Percentiles rank a stretch among this genome's conserved stretches.
phyloP scores from a whole-genome alignment of 2,888 invertebrate genomes.

The Junonia oenone region DNA sequence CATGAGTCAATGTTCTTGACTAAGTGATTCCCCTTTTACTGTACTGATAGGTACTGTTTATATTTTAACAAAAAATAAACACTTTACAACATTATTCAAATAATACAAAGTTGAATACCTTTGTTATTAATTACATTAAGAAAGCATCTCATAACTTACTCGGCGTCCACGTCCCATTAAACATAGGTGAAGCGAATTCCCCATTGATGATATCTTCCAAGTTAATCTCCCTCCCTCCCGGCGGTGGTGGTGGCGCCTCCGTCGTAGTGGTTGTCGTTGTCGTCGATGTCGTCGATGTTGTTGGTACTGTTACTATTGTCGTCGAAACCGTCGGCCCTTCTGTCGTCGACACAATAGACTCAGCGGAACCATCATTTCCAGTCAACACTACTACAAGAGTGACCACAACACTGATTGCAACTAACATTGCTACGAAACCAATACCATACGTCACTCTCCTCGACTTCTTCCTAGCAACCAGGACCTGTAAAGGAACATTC shows the following conservation, averaged over 20 bases:
- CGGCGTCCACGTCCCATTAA: constrained; percentile 91
- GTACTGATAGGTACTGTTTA: too few relatives aligned
- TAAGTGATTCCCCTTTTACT: too few relatives aligned
- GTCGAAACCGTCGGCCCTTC: constrained; percentile 35
- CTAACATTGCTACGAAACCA: constrained; percentile 75
- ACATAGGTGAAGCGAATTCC: constrained; percentile 81
- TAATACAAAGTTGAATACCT: too few relatives aligned
- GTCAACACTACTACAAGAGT: constrained; percentile 79
- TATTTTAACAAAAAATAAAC: not conserved
- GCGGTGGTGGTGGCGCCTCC: constrained; percentile 28
- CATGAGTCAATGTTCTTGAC: too few relatives aligned
- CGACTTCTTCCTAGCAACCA: constrained; percentile 79
- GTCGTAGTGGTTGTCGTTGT: constrained; percentile 30
- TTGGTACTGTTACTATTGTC: constrained; percentile 10
- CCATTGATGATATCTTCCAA: constrained; percentile 87
- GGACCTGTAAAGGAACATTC: constrained; percentile 66
- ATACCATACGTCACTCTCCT: constrained; percentile 77
- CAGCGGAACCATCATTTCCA: constrained; percentile 49
- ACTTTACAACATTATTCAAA: too few relatives aligned
- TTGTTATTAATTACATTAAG: not conserved
- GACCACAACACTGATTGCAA: constrained; percentile 81
- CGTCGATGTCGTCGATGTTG: constrained; percentile 29
- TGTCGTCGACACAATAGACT: constrained; percentile 44
- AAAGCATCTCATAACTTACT: constrained; percentile 66
- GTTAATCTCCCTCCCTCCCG: constrained; percentile 54